Base-by-base conservation (phyloP, 2,888 invertebrate genomes). In the Blastobasis lacticolella region DNA sequence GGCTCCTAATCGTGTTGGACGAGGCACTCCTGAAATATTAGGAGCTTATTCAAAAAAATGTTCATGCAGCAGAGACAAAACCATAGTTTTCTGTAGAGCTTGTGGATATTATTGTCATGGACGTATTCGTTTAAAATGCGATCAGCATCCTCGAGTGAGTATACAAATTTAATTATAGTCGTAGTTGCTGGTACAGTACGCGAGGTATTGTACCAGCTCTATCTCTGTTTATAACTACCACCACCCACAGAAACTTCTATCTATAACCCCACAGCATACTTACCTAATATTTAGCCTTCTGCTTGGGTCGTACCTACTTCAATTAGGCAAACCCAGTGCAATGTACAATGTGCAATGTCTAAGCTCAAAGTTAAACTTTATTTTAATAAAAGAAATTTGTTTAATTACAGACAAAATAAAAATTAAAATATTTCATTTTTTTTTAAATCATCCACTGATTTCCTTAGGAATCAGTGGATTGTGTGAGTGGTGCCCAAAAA, bases 91-190 rank as follows among this genome's bases (percentile, higher is more conserved):
- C 57, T 88, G 88, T 58, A 71, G 86, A 50, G 72, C 83, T 37
- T 88, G 88, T 53, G 88, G 88, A 37, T 88, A 77, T 57, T 81
- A 80, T 59, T 85, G 86, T 54, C 71, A 82, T 56, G 87, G 88
- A 23, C 80, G 88, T 45, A 83, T 85, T 53, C 78, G 87, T n/a
- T 57, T 86, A 49, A 75, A 71, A 52, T 88, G 88, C 59, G 72
- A 75, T 46, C 69, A 71, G 48, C 88, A 88, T 64, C 87, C 88
- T 10, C 65, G 83, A 47, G 88, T 88, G 73, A 78, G 79, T 62
- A 7, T 36, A 43, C 46, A 8, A 10, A 38, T 41, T 10, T 51
- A 38, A 10, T 46, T 46, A 36, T 37, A 5, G n/a, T 36, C 49
- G 46, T 6, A 52, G 43, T 55, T 46, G 52, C 49, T n/a, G 6